Percentiles rank a stretch among this genome's conserved stretches.
Evolutionary conservation across 2,113 vertebrate genomes (phyloP).

Genomic region (Prolemur simus): DNA sequence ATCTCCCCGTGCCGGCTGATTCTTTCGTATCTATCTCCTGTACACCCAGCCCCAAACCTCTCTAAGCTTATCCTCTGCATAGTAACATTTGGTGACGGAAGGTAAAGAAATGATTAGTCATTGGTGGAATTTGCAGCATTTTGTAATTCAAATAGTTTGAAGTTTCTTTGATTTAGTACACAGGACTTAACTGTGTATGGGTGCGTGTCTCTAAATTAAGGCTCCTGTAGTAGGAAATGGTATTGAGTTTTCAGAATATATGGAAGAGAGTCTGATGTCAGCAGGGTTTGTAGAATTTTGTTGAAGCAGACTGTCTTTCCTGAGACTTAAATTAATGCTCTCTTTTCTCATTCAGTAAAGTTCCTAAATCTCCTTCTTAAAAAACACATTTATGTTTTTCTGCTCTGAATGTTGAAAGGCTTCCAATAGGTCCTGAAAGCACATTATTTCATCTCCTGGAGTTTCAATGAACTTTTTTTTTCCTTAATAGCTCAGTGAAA

Average conservation of each 20-base stretch:
- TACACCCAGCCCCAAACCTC: neutral
- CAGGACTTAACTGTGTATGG: neutral
- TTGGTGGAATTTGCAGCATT: neutral
- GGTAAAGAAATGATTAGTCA: neutral
- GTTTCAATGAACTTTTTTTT: constrained; percentile 50
- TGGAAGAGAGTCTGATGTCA: neutral
- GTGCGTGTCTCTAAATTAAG: neutral
- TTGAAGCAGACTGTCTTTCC: constrained; percentile 19
- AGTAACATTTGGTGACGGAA: neutral
- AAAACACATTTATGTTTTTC: constrained; percentile 66
- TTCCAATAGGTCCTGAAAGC: constrained; percentile 72
- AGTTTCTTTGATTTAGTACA: neutral
- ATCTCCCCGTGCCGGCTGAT: too few relatives aligned
- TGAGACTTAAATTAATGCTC: constrained; percentile 34
- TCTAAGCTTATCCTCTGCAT: neutral
- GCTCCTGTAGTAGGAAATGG: neutral
- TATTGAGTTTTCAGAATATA: neutral
- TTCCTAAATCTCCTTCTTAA: constrained; percentile 51
- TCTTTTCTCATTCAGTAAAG: constrained; percentile 37
- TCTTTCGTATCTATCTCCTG: neutral
- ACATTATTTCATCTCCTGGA: constrained; percentile 39
- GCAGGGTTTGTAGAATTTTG: neutral
- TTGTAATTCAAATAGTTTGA: neutral
- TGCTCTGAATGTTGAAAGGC: constrained; percentile 62
- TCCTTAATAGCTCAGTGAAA: constrained; percentile 66